A percentile compares a stretch with the other conserved stretches of the same genome.
phyloP scores from a whole-genome alignment of 2,113 vertebrate species.

The Sceloporus undulatus region DNA sequence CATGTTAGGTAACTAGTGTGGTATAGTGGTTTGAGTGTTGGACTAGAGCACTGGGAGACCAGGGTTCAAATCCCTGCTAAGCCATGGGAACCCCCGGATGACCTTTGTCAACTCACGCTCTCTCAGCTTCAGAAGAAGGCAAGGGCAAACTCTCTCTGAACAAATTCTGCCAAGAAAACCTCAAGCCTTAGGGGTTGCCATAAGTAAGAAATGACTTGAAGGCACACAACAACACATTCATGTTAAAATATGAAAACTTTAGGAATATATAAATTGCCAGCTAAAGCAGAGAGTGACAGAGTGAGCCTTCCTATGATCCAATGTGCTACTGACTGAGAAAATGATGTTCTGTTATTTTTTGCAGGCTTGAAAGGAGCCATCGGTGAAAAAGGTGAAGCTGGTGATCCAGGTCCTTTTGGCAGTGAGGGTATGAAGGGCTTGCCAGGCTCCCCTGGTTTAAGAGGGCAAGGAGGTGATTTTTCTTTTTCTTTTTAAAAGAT shows the following conservation, averaged over 20 bases:
- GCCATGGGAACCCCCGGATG: too few relatives aligned
- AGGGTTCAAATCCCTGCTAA: too few relatives aligned
- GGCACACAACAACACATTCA: too few relatives aligned
- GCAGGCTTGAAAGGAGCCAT: constrained; percentile 73
- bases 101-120: too few relatives aligned
- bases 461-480: constrained; percentile 81
- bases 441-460: constrained; percentile 79
- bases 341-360: constrained; percentile 36
- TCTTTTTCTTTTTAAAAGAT: not conserved
- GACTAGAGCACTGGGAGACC: too few relatives aligned
- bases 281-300: not conserved
- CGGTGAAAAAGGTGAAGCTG: constrained; percentile 78
- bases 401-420: constrained; percentile 85
- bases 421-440: constrained; percentile 84
- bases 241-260: not conserved
- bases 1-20: too few relatives aligned
- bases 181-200: too few relatives aligned
- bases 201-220: too few relatives aligned
- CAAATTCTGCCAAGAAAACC: too few relatives aligned
- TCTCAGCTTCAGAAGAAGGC: too few relatives aligned
- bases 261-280: not conserved
- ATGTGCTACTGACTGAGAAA: not conserved
- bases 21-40: too few relatives aligned
- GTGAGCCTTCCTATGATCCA: not conserved
- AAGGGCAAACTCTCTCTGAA: too few relatives aligned